Percentiles rank a stretch among this genome's conserved stretches.
These are phyloP conservation scores for Vidua macroura DNA, from an alignment of 2,113 vertebrate genomes.

Conservation along the genomic window DNA sequence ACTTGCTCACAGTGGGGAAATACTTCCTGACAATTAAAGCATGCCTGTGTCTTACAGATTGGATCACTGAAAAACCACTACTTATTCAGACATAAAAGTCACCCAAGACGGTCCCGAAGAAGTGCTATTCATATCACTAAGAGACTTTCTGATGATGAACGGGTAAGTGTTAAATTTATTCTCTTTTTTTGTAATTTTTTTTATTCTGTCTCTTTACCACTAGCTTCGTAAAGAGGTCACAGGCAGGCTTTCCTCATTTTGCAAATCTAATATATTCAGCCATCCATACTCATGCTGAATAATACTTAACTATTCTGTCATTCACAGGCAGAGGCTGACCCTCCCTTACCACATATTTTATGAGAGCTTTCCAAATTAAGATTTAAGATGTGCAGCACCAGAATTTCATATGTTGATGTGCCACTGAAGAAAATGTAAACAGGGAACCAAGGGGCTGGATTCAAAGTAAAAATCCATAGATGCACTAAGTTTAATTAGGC, in stretches of 20 bases:
- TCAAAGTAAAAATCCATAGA: background rate
- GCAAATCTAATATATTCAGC: background rate
- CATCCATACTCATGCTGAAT: background rate
- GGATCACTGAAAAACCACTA: slow-evolving; percentile 94
- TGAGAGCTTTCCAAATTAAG: background rate
- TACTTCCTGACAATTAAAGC: background rate
- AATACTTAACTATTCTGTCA: background rate
- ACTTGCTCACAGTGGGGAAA: background rate
- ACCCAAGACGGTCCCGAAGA: slow-evolving; percentile 87
- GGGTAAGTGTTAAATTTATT: slow-evolving; percentile 73
- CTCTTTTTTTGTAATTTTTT: background rate
- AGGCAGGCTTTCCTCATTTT: background rate
- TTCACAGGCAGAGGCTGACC: background rate
- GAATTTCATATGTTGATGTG: background rate
- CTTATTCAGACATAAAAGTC: slow-evolving; percentile 86
- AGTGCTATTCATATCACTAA: slow-evolving; percentile 88
- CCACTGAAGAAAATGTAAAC: background rate
- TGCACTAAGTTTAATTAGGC: background rate
- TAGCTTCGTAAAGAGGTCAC: background rate
- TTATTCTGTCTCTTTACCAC: background rate
- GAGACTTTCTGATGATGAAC: slow-evolving; percentile 88
- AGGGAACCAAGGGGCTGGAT: background rate
- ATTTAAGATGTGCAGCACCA: background rate
- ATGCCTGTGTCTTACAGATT: slow-evolving; percentile 77
- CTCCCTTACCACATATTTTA: background rate